Evolutionary conservation across 2,797 vertebrate species (phyloP).

Genomic region (Carduelis carduelis): DNA sequence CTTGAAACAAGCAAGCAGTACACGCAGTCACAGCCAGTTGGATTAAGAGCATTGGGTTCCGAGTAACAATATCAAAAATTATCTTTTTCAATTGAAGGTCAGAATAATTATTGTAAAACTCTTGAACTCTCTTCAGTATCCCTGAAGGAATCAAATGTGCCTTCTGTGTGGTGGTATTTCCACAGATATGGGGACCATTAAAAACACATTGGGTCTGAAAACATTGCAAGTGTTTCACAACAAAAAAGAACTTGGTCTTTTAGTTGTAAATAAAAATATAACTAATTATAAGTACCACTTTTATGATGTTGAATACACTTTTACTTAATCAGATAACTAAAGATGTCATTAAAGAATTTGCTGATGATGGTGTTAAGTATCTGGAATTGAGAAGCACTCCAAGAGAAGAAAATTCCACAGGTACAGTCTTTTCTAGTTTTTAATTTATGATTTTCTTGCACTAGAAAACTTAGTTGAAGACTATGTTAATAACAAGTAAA

Average conservation of each 20-base stretch:
- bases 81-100: background rate
- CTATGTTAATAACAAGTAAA: background rate
- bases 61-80: background rate
- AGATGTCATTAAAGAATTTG: conserved; percentile 95
- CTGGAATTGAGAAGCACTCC: conserved; percentile 95
- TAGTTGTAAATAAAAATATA: background rate
- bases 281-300: background rate
- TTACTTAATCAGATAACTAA: conserved; percentile 84
- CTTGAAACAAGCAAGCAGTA: background rate
- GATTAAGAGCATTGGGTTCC: background rate
- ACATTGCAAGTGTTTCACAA: background rate
- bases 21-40: background rate
- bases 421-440: conserved; percentile 60
- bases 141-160: background rate
- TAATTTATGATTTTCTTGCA: background rate
- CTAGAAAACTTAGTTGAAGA: background rate
- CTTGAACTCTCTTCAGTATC: too few relatives aligned
- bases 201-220: background rate
- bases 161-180: background rate
- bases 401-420: conserved; percentile 83
- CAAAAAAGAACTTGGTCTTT: background rate
- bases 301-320: background rate
- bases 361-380: conserved; percentile 93
- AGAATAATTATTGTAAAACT: background rate
- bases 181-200: background rate